Base-by-base conservation (phyloP, 1,140 invertebrate genomes). In the Globodera ellingtonae region DNA sequence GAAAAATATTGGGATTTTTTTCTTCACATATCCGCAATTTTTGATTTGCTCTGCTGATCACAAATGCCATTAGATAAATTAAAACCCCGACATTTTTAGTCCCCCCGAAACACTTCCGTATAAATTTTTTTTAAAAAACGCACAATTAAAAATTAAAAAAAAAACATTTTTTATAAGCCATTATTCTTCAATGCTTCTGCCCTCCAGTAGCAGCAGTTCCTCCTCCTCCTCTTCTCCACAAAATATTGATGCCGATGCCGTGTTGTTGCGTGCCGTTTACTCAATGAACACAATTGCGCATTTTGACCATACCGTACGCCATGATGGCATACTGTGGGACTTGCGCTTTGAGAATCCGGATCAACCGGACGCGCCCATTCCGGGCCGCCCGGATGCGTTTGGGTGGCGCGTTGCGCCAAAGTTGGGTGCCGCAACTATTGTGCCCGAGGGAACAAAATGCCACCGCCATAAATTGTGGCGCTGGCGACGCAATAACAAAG, bases 311-410 rank as follows among this genome's bases (percentile, higher is more conserved):
- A 67, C 59, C 24, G 75, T 77, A 47, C 75, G 59, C 21, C 62
- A 77, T 47, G 75, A 77, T 47, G 62, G 62, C 65, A 77, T 77
- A 52, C 46, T 77, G 7, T 77, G 75, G 75, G 75, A 77, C 50
- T 77, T 47, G 75, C 56, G 75, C 18, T 77, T 77, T 21, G 75
- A 44, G 13, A 77, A 77, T 48, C 48, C 24, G 47, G 44, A 65
- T 18, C 18, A 67, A 10, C 50, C 52, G n/a, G n/a, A 13, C 24
- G 18, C 35, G 69, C 15, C 62, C 62, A 44, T 3, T 8, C 24
- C 35, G 35, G 65, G 50, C 48, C 21, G 5, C 6, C 18, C 50
- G 50, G 50, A 7, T 0, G 13, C 56, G 56, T 18, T 62, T 62
- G 56, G 56, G 56, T 18, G 56, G 13, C 18, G 18, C 21, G 13